A percentile compares a stretch with the other conserved stretches of the same genome.
Conservation (phyloP, 2,888 invertebrate genomes). For the Gasteruption jaculator region DNA sequence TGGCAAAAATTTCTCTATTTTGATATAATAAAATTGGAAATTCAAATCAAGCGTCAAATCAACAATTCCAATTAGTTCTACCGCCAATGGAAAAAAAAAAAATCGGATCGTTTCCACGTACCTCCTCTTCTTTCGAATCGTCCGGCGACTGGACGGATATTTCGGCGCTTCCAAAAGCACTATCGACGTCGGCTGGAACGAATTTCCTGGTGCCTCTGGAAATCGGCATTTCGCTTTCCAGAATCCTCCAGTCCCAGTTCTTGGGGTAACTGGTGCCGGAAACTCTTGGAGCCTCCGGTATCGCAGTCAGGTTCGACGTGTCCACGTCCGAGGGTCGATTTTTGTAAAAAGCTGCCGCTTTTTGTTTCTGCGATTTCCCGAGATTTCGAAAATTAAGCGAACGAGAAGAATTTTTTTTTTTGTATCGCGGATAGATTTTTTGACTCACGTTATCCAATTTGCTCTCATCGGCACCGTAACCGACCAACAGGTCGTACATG, state of each 20-base stretch:
- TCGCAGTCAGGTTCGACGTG: slow-evolving; percentile 61
- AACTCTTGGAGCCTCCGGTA: slow-evolving; percentile 80
- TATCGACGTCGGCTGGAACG: slow-evolving; percentile 51
- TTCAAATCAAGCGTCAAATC: too few relatives aligned
- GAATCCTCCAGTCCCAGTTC: slow-evolving; percentile 69
- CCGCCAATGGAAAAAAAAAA: too few relatives aligned
- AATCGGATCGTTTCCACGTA: too few relatives aligned
- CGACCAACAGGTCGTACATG: slow-evolving; percentile 73
- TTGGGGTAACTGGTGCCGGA: slow-evolving; percentile 66
- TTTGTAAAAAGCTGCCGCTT: slow-evolving; percentile 75
- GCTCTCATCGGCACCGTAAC: slow-evolving; percentile 80
- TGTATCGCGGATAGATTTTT: background rate
- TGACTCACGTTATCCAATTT: slow-evolving; percentile 78
- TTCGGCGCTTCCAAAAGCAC: slow-evolving; percentile 41
- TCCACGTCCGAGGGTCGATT: slow-evolving; percentile 75
- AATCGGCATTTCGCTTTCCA: slow-evolving; percentile 53
- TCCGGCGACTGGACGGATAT: slow-evolving; percentile 25
- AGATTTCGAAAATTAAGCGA: background rate
- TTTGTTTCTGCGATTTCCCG: slow-evolving; percentile 66
- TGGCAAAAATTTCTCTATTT: too few relatives aligned
- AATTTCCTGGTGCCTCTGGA: slow-evolving; percentile 54
- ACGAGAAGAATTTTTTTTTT: background rate
- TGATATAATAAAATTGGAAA: too few relatives aligned
- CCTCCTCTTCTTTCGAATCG: slow-evolving; percentile 25
- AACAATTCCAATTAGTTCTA: too few relatives aligned